Base-by-base conservation (phyloP, 2,888 invertebrate genomes). In the Eumerus sabulonum region DNA sequence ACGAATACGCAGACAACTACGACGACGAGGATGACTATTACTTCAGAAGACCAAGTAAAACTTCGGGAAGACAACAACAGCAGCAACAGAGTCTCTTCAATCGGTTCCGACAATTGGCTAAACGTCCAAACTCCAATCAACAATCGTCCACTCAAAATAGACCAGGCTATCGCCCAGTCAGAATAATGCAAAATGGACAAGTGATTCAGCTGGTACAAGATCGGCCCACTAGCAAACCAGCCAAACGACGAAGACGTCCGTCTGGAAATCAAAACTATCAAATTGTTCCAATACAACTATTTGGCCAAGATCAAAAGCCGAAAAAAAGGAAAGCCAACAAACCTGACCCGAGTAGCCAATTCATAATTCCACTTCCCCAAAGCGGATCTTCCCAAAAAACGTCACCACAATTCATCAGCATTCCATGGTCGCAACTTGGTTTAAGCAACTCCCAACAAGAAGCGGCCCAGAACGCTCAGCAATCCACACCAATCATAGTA, bases 401-500 rank as follows among this genome's bases (percentile, higher is more conserved):
- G 0, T 86, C 88, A 16, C 84, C 83, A 0, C 86, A 87, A 66
- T 87, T 86, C 63, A 85, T 87, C 9, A 86, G 85, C 38, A 87
- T 87, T 17, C 87, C 87, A 0, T 87, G 88, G 87, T 83, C 84
- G 14, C 85, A 86, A 53, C 70, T 87, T 51, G 87, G 87, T 0
- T 77, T 86, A 0, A 68, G 85, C 9, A 83, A 84, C 0, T 85
- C 86, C 0, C 82, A 86, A 4, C 83, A 86, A 47, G 82, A 84
- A 0, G 67, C 84, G 0, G 13, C 85, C 0, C 83, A 83, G 45
- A 83, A 84, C 13, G 83, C 83, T 40, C 63, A 86, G 3, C 86
- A 86, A 64, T 82, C 84, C 0, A 84, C 86, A 60, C 87, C 86
- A 0, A 72, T 87, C 17, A 85, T 87, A 12, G 71, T 87, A 1